These are phyloP conservation scores for Chaetura pelagica DNA, from an alignment of 2,113 vertebrate species.

Conservation along the genomic window DNA sequence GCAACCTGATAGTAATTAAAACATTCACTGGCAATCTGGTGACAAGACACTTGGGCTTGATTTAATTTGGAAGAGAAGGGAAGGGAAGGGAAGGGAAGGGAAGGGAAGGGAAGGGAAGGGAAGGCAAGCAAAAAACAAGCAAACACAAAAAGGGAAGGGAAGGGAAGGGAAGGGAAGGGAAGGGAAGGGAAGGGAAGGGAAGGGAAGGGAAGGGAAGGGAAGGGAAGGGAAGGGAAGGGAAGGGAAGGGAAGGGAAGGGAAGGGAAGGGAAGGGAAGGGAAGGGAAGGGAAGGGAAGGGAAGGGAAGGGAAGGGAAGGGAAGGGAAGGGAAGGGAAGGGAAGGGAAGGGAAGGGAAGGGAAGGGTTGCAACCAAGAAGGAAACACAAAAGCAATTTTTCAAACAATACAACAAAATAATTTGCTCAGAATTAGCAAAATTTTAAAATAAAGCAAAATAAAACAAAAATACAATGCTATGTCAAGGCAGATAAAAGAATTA, in stretches of 20 bases:
- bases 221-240: too few species aligned
- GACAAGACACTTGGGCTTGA: constrained; percentile 49
- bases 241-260: too few species aligned
- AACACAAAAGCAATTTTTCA: not conserved
- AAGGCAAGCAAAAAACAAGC: not conserved
- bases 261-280: not conserved
- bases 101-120: not conserved
- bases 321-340: too few species aligned
- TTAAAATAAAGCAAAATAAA: not conserved
- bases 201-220: not conserved
- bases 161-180: too few species aligned
- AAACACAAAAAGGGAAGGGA: not conserved
- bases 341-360: not conserved
- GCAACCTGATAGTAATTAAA: constrained; percentile 46
- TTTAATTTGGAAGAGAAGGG: constrained; percentile 1
- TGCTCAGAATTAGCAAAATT: not conserved
- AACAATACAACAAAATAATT: not conserved
- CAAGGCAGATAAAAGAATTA: not conserved
- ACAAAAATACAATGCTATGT: not conserved
- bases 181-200: too few species aligned
- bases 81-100: too few species aligned
- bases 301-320: too few species aligned
- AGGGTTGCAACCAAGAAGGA: not conserved
- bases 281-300: too few species aligned
- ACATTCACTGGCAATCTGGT: constrained; percentile 15